These are phyloP conservation scores for Etheostoma cragini DNA, from an alignment of 2,113 vertebrate genomes.

Conservation along the genomic window DNA sequence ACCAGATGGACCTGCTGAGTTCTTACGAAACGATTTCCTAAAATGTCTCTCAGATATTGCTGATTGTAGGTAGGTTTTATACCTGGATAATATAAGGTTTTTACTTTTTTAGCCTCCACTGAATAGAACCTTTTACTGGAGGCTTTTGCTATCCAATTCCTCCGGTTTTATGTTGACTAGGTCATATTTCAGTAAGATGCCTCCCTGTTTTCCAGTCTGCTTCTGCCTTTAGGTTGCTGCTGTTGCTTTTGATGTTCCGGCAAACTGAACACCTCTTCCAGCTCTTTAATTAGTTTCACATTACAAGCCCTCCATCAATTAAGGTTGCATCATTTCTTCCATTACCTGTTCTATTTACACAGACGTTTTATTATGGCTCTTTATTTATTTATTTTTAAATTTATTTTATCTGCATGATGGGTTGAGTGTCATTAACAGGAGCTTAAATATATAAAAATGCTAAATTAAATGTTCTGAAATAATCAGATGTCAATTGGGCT, in stretches of 20 bases:
- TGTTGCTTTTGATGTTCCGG: conserved; percentile 5
- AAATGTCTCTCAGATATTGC: conserved; percentile 18
- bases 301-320: conserved; percentile 16
- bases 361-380: conserved; percentile 1
- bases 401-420: not conserved
- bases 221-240: not conserved
- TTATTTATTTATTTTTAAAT: too few species aligned
- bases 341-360: not conserved
- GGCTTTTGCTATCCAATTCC: conserved; percentile 14
- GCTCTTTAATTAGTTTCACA: conserved; percentile 1
- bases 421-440: not conserved
- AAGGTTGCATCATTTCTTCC: not conserved
- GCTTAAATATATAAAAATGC: not conserved
- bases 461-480: not conserved
- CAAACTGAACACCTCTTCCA: not conserved
- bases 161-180: conserved; percentile 9
- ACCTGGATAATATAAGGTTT: conserved; percentile 22
- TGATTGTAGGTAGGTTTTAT: conserved; percentile 13
- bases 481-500: not conserved
- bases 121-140: conserved; percentile 23
- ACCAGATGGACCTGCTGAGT: conserved; percentile 66
- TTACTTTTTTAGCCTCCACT: conserved; percentile 22
- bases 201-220: conserved; percentile 7
- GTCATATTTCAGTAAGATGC: conserved; percentile 18
- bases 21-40: conserved; percentile 33